phyloP scores from a whole-genome alignment of 2,113 vertebrate genomes.

The Tetraodon nigroviridis region DNA sequence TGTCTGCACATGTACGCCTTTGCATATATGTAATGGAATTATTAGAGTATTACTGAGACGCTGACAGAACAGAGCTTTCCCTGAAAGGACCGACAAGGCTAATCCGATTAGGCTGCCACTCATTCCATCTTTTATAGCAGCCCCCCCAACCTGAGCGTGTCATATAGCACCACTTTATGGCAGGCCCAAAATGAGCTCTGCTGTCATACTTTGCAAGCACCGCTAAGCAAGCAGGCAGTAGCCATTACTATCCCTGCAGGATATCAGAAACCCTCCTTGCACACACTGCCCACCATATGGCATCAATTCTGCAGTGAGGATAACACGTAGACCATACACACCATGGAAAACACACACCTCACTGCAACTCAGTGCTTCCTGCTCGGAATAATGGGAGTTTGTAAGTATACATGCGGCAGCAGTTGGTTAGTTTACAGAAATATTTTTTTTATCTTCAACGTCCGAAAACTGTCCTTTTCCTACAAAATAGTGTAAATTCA shows the following conservation, averaged over 20 bases:
- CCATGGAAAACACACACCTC: no score
- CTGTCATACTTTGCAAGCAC: not conserved
- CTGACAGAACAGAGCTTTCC: conserved; percentile 5
- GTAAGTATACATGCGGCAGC: no score
- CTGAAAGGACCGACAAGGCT: conserved; percentile 22
- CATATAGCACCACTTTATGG: not conserved
- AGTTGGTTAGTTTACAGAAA: no score
- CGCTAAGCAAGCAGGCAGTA: not conserved
- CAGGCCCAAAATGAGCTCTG: not conserved
- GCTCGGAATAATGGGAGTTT: no score
- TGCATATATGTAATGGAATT: conserved; percentile 12
- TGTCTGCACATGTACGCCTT: not conserved
- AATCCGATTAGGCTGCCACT: conserved; percentile 29
- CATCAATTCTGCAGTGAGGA: not conserved
- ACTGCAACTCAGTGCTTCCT: no score
- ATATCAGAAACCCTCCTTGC: not conserved
- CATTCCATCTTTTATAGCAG: conserved; percentile 4
- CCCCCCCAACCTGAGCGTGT: conserved; percentile 15
- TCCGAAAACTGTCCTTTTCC: no score
- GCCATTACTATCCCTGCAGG: not conserved
- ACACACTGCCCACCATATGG: not conserved
- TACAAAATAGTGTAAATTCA: no score
- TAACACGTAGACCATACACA: not conserved
- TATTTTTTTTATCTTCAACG: no score
- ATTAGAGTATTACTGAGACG: not conserved